A percentile compares a stretch with the other conserved stretches of the same genome.
Conservation (phyloP, 1,140 invertebrate genomes). For the Trachelipus rathkii region DNA sequence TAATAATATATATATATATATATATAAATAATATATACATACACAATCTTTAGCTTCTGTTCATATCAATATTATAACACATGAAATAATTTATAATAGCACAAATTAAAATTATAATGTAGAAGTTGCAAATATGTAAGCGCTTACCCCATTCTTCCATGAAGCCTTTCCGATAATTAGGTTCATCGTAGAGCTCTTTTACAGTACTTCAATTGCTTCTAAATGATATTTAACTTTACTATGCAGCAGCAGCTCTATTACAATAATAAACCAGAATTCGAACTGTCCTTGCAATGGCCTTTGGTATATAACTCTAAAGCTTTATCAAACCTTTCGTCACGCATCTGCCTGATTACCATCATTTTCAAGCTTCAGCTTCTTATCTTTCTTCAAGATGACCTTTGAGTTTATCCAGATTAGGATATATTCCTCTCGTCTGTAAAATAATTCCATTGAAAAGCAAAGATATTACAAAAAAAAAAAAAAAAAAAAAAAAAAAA, state of each 20-base stretch:
- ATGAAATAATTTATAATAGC: too few relatives aligned
- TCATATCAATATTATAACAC: too few relatives aligned
- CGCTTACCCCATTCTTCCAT: conserved; percentile 77
- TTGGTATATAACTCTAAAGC: conserved; percentile 62
- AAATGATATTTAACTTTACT: conserved; percentile 77
- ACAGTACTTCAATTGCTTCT: conserved; percentile 81
- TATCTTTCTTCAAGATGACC: conserved; percentile 57
- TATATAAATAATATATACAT: too few relatives aligned
- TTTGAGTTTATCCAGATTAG: conserved; percentile 41
- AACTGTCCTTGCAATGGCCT: conserved; percentile 77
- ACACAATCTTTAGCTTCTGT: too few relatives aligned
- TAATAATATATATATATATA: too few relatives aligned
- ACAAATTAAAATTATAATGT: too few relatives aligned
- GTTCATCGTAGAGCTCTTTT: conserved; percentile 76
- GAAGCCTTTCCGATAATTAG: conserved; percentile 89
- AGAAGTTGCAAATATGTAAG: too few relatives aligned
- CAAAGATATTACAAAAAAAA: too few relatives aligned
- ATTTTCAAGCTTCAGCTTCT: conserved; percentile 72
- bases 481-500: too few relatives aligned
- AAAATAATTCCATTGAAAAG: not conserved
- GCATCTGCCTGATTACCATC: conserved; percentile 85
- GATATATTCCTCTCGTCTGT: not conserved
- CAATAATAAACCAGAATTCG: conserved; percentile 92
- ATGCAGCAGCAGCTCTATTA: conserved; percentile 86
- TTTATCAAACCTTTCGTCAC: conserved; percentile 68